A percentile compares a stretch with the other conserved stretches of the same genome.
phyloP scores from a whole-genome alignment of 2,888 invertebrate species.

The Arctia plantaginis region DNA sequence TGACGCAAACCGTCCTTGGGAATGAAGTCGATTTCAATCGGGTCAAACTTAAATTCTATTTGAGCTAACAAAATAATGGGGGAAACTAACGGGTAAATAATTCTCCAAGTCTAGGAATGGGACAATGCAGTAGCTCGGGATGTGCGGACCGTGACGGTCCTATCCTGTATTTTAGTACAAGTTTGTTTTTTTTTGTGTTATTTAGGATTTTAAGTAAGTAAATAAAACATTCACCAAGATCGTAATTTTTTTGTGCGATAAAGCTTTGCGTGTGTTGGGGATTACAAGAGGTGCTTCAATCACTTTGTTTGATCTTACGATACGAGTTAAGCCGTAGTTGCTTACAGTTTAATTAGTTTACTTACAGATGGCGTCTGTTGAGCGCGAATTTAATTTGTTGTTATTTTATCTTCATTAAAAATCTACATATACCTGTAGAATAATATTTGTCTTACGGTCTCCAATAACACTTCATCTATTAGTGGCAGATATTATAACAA shows the following conservation, averaged over 20 bases:
- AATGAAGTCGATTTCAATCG: too few relatives aligned
- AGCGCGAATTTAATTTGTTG: neutral
- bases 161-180: too few relatives aligned
- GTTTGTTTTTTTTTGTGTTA: neutral
- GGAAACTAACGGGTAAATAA: too few relatives aligned
- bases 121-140: too few relatives aligned
- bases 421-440: neutral
- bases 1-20: too few relatives aligned
- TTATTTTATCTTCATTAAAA: neutral
- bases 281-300: neutral
- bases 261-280: neutral
- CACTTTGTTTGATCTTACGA: conserved; percentile 1
- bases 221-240: neutral
- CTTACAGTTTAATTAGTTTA: conserved; percentile 6
- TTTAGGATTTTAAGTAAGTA: neutral
- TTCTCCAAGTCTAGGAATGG: too few relatives aligned
- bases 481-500: neutral
- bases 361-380: neutral
- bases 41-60: too few relatives aligned
- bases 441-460: neutral
- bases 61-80: too few relatives aligned
- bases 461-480: neutral
- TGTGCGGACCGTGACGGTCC: too few relatives aligned
- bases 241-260: neutral
- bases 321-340: neutral